Percentiles rank a stretch among this genome's conserved stretches.
Conservation (phyloP, 2,888 invertebrate species). For the Zhengitettix transpicula region DNA sequence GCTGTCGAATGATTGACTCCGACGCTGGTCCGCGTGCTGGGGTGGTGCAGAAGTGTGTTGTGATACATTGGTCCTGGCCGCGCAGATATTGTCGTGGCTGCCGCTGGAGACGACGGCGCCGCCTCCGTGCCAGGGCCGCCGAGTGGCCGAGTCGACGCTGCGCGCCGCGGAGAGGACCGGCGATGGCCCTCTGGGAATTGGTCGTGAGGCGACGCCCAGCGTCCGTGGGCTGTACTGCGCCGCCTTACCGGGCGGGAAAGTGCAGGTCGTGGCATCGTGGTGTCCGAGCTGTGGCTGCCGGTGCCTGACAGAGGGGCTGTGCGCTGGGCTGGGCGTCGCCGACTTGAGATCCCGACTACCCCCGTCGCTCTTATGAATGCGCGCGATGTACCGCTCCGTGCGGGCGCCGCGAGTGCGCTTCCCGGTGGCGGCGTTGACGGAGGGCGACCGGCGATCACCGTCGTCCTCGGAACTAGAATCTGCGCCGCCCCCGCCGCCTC, state of each 20-base stretch:
- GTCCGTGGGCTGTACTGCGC: background rate
- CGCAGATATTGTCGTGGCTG: background rate
- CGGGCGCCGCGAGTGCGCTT: constrained; percentile 54
- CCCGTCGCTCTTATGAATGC: constrained; percentile 55
- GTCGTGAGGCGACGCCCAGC: background rate
- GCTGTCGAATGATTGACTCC: constrained; percentile 10
- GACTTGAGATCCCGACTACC: constrained; percentile 34
- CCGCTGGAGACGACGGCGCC: background rate
- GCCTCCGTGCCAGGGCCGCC: background rate
- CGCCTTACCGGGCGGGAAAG: background rate
- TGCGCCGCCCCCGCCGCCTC: constrained; percentile 30
- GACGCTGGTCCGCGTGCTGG: constrained; percentile 1
- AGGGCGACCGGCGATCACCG: constrained; percentile 23
- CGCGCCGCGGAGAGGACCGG: background rate
- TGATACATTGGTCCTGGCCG: background rate
- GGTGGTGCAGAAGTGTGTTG: constrained; percentile 3
- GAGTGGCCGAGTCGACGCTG: background rate
- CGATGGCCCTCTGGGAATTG: background rate
- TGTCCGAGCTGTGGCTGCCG: constrained; percentile 4
- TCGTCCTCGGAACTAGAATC: constrained; percentile 26
- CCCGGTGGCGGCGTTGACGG: constrained; percentile 32
- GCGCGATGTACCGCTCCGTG: constrained; percentile 63
- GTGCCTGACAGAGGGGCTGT: constrained; percentile 16
- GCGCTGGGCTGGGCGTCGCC: constrained; percentile 18
- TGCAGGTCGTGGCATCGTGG: background rate